Base-by-base conservation (phyloP, 2,113 vertebrate species). In the Cephalopterus ornatus region DNA sequence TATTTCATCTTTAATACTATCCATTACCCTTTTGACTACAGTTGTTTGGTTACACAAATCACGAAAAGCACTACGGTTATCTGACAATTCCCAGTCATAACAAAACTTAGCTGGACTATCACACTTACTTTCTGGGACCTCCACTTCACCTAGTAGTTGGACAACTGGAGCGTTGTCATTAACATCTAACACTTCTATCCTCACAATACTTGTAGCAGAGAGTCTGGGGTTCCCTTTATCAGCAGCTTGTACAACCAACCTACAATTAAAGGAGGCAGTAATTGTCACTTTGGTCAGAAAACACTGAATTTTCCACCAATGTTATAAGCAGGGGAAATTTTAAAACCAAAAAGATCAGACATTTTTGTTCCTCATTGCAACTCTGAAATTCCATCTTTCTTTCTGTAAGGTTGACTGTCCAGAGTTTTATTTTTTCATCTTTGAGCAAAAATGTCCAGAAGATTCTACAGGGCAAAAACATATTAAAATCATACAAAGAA, bases 161-260 rank as follows among this genome's bases (percentile, higher is more conserved):
- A 99, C 97, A 80, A 95, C 58, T 1, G 99, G 99, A 61, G 97
- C 97, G 20, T 99, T 99, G 97, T 99, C 99, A 61, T 99, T 99
- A 91, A 98, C 62, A 59, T 99, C 99, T 66, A 98, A 97, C 88
- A 99, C 98, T 49, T 98, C 98, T 94, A 99, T 97, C 90, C 91
- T 97, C 93, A 99, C 68, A 50, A 96, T 91, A 88, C 97, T 73
- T 10, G 98, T 99, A 84, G 97, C 96, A 89, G 98, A 99, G 96
- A 98, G 98, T 2, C 97, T 96, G 86, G 98, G 99, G 22, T 95
- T 98, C 91, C 99, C 99, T 96, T 95, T 98, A 96, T 99, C 99
- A 88, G 96, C 78, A 41, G 98, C 99, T 97, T 99, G 98, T 59
- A 99, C 95, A 93, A 99, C 96, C 95, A 99, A 97, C 94, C 99